Base-by-base conservation (phyloP, 2,113 vertebrate genomes). In the Psilopsiagon aymara region DNA sequence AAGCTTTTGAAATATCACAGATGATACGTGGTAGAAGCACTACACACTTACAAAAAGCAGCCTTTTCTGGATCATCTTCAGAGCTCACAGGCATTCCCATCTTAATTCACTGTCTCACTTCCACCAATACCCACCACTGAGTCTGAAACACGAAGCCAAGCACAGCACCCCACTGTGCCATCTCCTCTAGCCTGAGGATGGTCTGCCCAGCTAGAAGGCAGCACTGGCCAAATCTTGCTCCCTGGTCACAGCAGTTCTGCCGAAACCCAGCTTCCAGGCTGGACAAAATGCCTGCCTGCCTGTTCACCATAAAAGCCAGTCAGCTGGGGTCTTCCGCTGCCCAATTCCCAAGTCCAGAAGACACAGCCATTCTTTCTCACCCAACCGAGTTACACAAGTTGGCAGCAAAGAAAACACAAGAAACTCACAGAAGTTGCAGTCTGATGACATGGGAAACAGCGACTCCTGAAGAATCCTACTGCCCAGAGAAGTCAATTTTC, bases 371-470 rank as follows among this genome's bases (percentile, higher is more conserved):
- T 78, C 27, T 15, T 71, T 35, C n/a, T 76, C 57, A 59, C 25
- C 19, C 60, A 47, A 44, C 28, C 64, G 41, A 78, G 31, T 57
- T 73, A 46, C 43, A 33, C 5, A 2, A 2, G 68, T 8, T 63
- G 62, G 23, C 80, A 89, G 62, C 57, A 75, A 82, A 78, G 39
- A 28, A 88, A 52, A 90, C 1, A 2, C 2, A 6, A 63, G 49
- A 67, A 82, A 80, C 21, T 35, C 39, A 19, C 0, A 0, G 11
- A 67, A 93, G 57, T 60, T 17, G 33, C 35, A 29, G 69, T 37
- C 69, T 52, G 29, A 39, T 77, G 64, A 27, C 31, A 49, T 0
- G 0, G 63, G 75, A 91, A 27, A 59, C 0, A 0, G 81, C 2
- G 2, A 13, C 24, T 64, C 57, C 90, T 76, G 66, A 41, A 83